phyloP scores from a whole-genome alignment of 2,797 vertebrate species.

The Sibirionetta formosa region DNA sequence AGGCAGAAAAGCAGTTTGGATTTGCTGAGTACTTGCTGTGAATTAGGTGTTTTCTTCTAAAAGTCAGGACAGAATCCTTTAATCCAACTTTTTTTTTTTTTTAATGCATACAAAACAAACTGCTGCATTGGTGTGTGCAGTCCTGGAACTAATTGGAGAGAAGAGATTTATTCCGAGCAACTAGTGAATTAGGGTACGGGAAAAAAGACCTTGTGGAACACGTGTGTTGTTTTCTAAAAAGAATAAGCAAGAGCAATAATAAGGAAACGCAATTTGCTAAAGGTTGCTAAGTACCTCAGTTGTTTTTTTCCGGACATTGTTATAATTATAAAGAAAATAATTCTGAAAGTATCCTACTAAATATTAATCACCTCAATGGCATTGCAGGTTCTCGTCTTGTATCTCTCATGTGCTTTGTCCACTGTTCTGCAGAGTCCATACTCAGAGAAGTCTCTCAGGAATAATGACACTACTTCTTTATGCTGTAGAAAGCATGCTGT shows the following conservation, averaged over 20 bases:
- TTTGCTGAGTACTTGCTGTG: conserved; percentile 22
- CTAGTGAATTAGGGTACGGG: neutral
- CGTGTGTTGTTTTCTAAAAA: neutral
- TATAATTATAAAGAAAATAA: neutral
- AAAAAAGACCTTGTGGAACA: neutral
- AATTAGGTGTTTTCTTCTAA: conserved; percentile 8
- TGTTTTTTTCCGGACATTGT: neutral
- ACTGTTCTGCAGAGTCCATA: neutral
- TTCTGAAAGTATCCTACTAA: neutral
- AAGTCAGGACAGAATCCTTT: conserved; percentile 44
- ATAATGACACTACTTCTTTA: too few species aligned
- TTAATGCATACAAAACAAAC: conserved; percentile 25
- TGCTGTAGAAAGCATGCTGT: neutral
- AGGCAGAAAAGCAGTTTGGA: conserved; percentile 55
- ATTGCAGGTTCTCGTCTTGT: neutral
- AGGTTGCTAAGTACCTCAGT: neutral
- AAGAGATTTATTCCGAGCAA: conserved; percentile 38
- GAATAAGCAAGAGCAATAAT: neutral
- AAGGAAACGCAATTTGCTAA: neutral
- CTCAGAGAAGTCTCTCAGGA: neutral
- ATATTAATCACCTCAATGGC: neutral
- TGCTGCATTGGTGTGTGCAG: conserved; percentile 27
- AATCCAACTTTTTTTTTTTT: neutral
- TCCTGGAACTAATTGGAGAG: conserved; percentile 42
- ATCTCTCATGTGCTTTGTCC: neutral